These are phyloP conservation scores for Calosoma granatense DNA, from an alignment of 1,140 invertebrate species.

Conservation along the genomic window DNA sequence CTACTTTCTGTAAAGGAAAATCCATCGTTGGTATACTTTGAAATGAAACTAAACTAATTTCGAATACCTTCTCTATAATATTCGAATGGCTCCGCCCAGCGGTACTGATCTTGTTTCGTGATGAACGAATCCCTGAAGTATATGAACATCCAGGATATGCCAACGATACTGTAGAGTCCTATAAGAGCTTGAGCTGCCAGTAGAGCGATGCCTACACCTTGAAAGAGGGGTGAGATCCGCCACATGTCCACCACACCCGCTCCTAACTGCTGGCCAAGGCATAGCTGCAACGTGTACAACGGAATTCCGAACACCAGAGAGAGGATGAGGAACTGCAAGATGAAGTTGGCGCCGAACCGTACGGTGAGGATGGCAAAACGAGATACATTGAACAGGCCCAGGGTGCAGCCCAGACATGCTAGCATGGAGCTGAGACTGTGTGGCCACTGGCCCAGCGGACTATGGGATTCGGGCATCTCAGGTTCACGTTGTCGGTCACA, in stretches of 20 bases:
- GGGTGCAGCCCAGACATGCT: slow-evolving; percentile 70
- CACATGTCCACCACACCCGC: slow-evolving; percentile 84
- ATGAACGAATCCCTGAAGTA: slow-evolving; percentile 84
- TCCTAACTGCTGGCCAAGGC: slow-evolving; percentile 74
- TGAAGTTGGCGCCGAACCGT: slow-evolving; percentile 81
- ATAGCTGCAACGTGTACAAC: slow-evolving; percentile 72
- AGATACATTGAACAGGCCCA: slow-evolving; percentile 81
- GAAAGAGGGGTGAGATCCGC: slow-evolving; percentile 83
- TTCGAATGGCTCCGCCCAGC: slow-evolving; percentile 67
- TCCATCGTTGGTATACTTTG: background rate
- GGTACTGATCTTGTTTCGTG: slow-evolving; percentile 64
- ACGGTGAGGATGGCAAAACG: slow-evolving; percentile 79
- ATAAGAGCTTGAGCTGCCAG: slow-evolving; percentile 68
- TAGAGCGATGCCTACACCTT: slow-evolving; percentile 75
- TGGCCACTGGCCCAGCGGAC: slow-evolving; percentile 52
- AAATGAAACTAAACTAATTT: slow-evolving; percentile 14
- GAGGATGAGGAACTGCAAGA: slow-evolving; percentile 78
- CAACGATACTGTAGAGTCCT: slow-evolving; percentile 77
- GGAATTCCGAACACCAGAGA: slow-evolving; percentile 78
- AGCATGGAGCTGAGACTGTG: slow-evolving; percentile 68
- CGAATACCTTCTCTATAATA: slow-evolving; percentile 55
- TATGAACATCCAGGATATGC: slow-evolving; percentile 81
- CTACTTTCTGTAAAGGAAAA: slow-evolving; percentile 24
- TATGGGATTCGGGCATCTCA: slow-evolving; percentile 31
- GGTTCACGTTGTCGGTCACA: slow-evolving; percentile 24